A percentile compares a stretch with the other conserved stretches of the same genome.
phyloP scores from a whole-genome alignment of 2,113 vertebrate species.

The Sterrhoptilus dennistouni region DNA sequence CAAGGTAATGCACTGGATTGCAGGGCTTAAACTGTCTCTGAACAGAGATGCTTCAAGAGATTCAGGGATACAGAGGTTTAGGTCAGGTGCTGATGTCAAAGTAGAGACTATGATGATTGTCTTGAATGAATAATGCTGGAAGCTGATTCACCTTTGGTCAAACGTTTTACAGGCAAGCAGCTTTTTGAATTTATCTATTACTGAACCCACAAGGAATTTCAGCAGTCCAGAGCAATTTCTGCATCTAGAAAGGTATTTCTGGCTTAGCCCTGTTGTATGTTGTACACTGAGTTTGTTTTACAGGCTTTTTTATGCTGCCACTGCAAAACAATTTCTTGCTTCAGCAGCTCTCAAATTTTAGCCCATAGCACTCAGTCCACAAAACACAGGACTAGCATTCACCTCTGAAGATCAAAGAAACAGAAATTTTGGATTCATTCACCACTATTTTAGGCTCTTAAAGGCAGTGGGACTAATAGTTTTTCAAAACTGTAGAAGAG shows the following conservation, averaged over 20 bases:
- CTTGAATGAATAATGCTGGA: neutral
- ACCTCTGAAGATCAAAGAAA: neutral
- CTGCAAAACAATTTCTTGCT: slow-evolving; percentile 32
- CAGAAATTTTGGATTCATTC: neutral
- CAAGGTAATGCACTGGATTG: neutral
- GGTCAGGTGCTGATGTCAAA: neutral
- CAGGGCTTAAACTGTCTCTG: neutral
- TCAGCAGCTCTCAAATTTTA: slow-evolving; percentile 8
- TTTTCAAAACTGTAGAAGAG: neutral
- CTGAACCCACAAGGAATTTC: neutral
- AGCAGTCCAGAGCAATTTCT: neutral
- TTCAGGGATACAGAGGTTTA: neutral
- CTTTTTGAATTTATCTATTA: neutral
- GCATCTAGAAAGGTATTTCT: neutral
- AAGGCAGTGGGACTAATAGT: neutral
- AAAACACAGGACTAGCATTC: neutral
- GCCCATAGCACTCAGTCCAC: neutral
- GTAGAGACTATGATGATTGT: neutral
- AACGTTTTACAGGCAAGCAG: neutral
- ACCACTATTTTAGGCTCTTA: neutral
- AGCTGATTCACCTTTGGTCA: neutral
- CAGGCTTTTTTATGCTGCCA: neutral
- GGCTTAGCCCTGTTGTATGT: neutral
- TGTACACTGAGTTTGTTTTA: neutral
- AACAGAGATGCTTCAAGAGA: neutral